Conservation (phyloP, 1,140 invertebrate genomes). For the Drosophila ambigua region DNA sequence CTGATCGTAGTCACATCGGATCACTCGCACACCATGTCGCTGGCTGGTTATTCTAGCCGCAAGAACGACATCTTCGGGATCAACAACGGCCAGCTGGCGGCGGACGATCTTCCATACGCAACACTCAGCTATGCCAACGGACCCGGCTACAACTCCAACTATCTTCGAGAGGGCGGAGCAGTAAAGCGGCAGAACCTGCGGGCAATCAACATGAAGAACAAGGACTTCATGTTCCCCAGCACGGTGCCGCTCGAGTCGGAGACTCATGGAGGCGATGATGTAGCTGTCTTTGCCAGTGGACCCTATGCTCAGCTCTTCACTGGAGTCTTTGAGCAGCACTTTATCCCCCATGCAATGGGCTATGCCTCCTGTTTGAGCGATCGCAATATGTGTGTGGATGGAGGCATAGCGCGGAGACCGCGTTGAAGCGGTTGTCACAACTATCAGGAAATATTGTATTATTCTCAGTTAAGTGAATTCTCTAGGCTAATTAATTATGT, state of each 20-base stretch:
- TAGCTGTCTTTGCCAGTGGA: constrained; percentile 86
- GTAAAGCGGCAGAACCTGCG: constrained; percentile 63
- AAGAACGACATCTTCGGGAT: constrained; percentile 88
- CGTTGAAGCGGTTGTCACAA: constrained; percentile 1
- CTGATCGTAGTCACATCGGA: constrained; percentile 89
- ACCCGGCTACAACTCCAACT: constrained; percentile 85
- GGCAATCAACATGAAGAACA: constrained; percentile 77
- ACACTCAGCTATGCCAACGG: constrained; percentile 89
- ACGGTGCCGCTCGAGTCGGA: constrained; percentile 85
- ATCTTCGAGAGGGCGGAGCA: constrained; percentile 42
- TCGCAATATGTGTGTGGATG: constrained; percentile 62
- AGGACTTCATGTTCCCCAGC: constrained; percentile 84
- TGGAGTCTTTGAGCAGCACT: constrained; percentile 89
- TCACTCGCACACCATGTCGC: constrained; percentile 88
- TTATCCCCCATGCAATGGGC: constrained; percentile 88
- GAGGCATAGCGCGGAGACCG: constrained; percentile 39
- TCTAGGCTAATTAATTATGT: constrained; percentile 13
- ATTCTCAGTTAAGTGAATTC: constrained; percentile 37
- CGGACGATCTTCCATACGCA: constrained; percentile 85
- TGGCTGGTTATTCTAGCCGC: constrained; percentile 88
- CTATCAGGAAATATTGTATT: constrained; percentile 48
- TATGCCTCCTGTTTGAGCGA: constrained; percentile 88
- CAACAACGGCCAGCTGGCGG: constrained; percentile 66
- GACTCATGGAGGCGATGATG: constrained; percentile 86
- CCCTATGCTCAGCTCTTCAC: constrained; percentile 88